Evolutionary conservation across 2,888 invertebrate genomes (phyloP).

Genomic region (Meghimatium bilineatum): DNA sequence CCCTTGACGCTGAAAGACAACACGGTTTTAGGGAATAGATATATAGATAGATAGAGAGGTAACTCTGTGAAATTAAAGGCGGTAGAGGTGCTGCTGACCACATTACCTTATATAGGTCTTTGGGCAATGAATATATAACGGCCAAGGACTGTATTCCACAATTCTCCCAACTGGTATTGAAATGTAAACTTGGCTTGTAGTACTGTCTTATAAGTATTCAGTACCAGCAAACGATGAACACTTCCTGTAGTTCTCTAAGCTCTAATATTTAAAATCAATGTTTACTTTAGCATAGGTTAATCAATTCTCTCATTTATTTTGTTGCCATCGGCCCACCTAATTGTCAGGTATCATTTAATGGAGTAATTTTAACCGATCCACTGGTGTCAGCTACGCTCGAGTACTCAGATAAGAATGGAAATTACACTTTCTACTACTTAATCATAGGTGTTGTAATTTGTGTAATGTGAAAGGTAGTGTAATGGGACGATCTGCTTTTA

Average conservation of each 20-base stretch:
- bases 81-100: too few relatives aligned
- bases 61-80: too few relatives aligned
- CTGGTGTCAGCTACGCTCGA: constrained; percentile 5
- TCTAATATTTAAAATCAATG: constrained; percentile 6
- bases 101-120: too few relatives aligned
- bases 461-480: constrained; percentile 14
- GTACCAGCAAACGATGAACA: too few relatives aligned
- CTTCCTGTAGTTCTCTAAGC: neutral
- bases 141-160: too few relatives aligned
- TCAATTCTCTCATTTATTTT: constrained; percentile 19
- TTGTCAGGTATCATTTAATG: constrained; percentile 22
- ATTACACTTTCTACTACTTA: constrained; percentile 24
- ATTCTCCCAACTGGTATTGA: too few relatives aligned
- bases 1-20: too few relatives aligned
- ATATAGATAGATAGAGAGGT: too few relatives aligned
- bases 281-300: constrained; percentile 19
- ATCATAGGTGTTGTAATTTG: constrained; percentile 28
- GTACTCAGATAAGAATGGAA: neutral
- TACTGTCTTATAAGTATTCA: too few relatives aligned
- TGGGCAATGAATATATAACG: too few relatives aligned
- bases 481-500: neutral
- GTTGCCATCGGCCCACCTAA: constrained; percentile 18
- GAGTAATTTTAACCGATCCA: constrained; percentile 19
- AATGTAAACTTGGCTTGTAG: too few relatives aligned
- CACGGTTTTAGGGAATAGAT: too few relatives aligned